Base-by-base conservation (phyloP, 2,797 vertebrate species). In the Pachyuromys duprasi region DNA sequence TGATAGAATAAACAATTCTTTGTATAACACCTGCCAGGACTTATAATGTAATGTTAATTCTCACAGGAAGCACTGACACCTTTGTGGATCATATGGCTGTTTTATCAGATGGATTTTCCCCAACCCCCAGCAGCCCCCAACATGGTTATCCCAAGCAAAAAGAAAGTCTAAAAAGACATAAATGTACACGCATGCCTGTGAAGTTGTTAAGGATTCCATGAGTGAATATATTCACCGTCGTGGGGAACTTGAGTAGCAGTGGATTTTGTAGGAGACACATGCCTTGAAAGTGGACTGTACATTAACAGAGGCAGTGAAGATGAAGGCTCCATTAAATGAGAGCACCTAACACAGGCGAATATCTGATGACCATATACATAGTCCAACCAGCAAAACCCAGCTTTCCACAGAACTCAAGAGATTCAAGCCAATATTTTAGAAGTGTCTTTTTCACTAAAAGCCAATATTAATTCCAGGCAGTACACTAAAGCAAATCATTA, bases 1-100 rank as follows among this genome's bases (percentile, higher is more conserved):
- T 93, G 76, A 88, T 78, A 91, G 93, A 97, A 97, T 93, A 97
- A 97, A 96, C 22, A 96, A 94, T 93, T 92, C 78, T 60, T 89
- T 75, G 70, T 89, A 76, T 96, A 96, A 97, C 96, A 90, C 91
- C 93, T 96, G 95, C 39, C 12, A 83, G 42, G 39, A 74, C 24
- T 80, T 89, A 2, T 89, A 96, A 93, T 96, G 45, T 96, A 45
- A 62, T 96, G 83, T 93, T 31, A 28, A 95, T 90, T 94, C 55
- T 36, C 96, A 96, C 89, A 95, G 83, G 26, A 94, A 81, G 49
- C 24, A 17, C 65, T n/a, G 80, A 76, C n/a, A 62, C 78, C 89
- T 94, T 83, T 67, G 89, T 1, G 28, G 76, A 75, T 89, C 42
- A 80, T 39, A 83, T 76, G 22, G 53, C 83, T 89, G 17, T 26